These are phyloP conservation scores for Entosphenus tridentatus DNA, from an alignment of 2,113 vertebrate genomes.

Conservation along the genomic window DNA sequence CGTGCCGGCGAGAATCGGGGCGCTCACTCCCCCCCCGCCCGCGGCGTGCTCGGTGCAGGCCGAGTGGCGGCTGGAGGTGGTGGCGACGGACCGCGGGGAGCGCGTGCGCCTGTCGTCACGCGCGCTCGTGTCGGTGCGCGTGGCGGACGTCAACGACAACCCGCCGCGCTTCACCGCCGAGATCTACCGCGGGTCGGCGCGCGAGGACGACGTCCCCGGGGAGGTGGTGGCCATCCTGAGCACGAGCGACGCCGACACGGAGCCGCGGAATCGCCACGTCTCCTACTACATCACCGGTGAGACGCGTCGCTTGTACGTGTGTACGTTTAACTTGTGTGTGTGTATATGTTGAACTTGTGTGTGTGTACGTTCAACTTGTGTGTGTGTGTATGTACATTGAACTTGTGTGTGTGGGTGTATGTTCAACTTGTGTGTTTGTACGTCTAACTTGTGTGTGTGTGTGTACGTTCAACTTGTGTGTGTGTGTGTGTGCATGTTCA, in stretches of 20 bases:
- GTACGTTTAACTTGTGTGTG: too few relatives aligned
- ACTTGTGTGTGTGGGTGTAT: too few relatives aligned
- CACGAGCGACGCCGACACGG: conserved; percentile 68
- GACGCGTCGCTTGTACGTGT: conserved; percentile 12
- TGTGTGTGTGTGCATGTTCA: too few relatives aligned
- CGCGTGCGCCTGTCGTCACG: conserved; percentile 48
- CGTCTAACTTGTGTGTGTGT: too few relatives aligned
- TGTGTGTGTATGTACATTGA: too few relatives aligned
- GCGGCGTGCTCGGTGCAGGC: conserved; percentile 64
- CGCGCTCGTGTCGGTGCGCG: conserved; percentile 42
- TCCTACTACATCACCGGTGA: conserved; percentile 92
- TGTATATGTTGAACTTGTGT: too few relatives aligned
- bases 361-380: too few relatives aligned
- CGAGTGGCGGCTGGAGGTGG: conserved; percentile 49
- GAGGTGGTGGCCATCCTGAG: conserved; percentile 79
- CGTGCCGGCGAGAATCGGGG: too few relatives aligned
- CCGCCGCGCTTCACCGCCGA: conserved; percentile 49
- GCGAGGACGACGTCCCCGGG: conserved; percentile 64
- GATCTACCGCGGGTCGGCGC: conserved; percentile 49
- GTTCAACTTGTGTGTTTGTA: too few relatives aligned
- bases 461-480: too few relatives aligned
- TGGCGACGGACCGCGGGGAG: conserved; percentile 73
- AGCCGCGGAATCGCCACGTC: conserved; percentile 63
- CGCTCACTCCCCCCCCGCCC: conserved; percentile 28
- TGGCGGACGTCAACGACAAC: conserved; percentile 78